Evolutionary conservation across 1,140 invertebrate genomes (phyloP), one percentile per base, ranked within the genome.

Genomic region (Pseudoatta argentina): DNA sequence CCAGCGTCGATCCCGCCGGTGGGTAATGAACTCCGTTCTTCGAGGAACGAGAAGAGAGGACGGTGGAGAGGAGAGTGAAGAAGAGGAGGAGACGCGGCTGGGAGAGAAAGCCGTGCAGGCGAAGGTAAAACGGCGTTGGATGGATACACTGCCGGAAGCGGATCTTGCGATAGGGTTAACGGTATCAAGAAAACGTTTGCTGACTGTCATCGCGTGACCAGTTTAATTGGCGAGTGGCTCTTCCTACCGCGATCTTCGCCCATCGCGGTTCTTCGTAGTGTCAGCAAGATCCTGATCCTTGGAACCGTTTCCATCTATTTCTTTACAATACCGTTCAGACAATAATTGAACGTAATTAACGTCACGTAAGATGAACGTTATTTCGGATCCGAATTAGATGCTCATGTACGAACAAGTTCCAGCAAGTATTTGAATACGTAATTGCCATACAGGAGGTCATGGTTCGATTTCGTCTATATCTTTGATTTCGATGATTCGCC

Each of bases 121-220:
- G 87, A 76, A 77, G 88, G 75, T 67, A 75, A 71, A 76, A 57
- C 48, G 61, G 72, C 21, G 73, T 14, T 63, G 72, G 86, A 73
- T 64, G 87, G 78, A 72, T 85, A 89, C 57, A 30, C 61, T 76
- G 85, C 86, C 91, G 91, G 91, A 92, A 92, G 85, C 87, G 91
- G 88, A 92, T 92, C 90, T 90, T 59, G 86, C 83, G 91, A 92
- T 91, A 92, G 87, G 59, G 86, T 85, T 92, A 92, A 90, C 90
- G 90, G 91, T 88, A 92, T 89, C 87, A 87, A 91, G 76, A 90
- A 86, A 86, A 81, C 64, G 77, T 69, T 89, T 73, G 81, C 66
- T 85, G 75, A 85, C 77, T 85, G 89, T 89, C 86, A 83, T 91
- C 87, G 88, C 91, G 89, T 91, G 89, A 90, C 87, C 87, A 55